These are phyloP conservation scores for Nysson spinosus DNA, from an alignment of 2,888 invertebrate species.

Conservation along the genomic window DNA sequence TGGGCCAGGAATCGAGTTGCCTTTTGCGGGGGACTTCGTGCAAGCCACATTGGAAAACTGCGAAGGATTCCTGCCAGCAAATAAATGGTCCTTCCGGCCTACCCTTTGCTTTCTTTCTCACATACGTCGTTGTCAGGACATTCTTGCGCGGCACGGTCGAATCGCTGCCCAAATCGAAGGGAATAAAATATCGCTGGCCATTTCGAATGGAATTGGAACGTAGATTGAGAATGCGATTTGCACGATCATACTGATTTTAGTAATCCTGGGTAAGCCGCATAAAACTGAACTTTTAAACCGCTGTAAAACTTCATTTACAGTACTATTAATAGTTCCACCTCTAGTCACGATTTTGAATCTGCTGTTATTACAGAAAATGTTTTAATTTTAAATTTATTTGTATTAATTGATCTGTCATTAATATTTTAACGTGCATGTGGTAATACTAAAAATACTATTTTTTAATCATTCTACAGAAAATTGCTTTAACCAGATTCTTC, in stretches of 20 bases:
- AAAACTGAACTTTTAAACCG: no score
- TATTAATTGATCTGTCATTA: no score
- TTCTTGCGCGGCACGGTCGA: constrained; percentile 30
- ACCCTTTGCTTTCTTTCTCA: constrained; percentile 31
- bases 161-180: constrained; percentile 33
- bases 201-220: constrained; percentile 46
- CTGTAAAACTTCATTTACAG: no score
- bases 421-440: no score
- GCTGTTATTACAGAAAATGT: no score
- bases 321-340: no score
- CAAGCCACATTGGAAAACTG: constrained; percentile 48
- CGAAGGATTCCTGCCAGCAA: constrained; percentile 51
- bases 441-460: no score
- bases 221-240: constrained; percentile 18
- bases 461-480: no score
- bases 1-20: constrained; percentile 61
- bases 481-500: no score
- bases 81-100: constrained; percentile 45
- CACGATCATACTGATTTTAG: constrained; percentile 25
- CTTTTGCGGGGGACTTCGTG: constrained; percentile 40
- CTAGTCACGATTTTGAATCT: no score
- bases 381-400: no score
- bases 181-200: constrained; percentile 40
- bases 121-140: constrained; percentile 38
- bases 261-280: no score